Percentiles rank a stretch among this genome's conserved stretches.
phyloP scores from a whole-genome alignment of 1,140 invertebrate genomes.

The Bicyclus anynana region DNA sequence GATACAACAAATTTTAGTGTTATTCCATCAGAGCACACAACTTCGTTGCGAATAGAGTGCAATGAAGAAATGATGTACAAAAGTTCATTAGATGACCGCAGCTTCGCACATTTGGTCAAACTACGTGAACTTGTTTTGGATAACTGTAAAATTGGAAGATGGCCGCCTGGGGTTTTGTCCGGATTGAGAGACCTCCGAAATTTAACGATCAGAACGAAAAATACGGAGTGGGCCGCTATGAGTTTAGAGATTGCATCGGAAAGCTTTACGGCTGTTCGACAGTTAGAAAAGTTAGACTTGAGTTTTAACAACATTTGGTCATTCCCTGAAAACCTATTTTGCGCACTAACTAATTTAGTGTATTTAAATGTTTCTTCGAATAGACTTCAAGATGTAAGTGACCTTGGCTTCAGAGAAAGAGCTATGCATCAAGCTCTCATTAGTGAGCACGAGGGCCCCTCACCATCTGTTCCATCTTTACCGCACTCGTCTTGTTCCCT shows the following conservation, averaged over 20 bases:
- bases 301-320: conserved; percentile 93
- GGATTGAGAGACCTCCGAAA: conserved; percentile 87
- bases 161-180: conserved; percentile 84
- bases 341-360: conserved; percentile 86
- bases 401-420: conserved; percentile 85
- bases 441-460: conserved; percentile 75
- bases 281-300: conserved; percentile 89
- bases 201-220: conserved; percentile 88
- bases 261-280: conserved; percentile 83
- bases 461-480: conserved; percentile 56
- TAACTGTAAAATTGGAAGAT: conserved; percentile 89
- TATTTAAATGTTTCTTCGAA: conserved; percentile 90
- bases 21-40: conserved; percentile 89
- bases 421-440: conserved; percentile 80
- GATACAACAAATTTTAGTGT: conserved; percentile 93
- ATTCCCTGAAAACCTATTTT: conserved; percentile 90
- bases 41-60: conserved; percentile 87
- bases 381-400: conserved; percentile 88
- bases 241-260: conserved; percentile 87
- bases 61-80: conserved; percentile 85
- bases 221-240: conserved; percentile 86
- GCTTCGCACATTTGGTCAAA: conserved; percentile 87
- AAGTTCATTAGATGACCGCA: conserved; percentile 85
- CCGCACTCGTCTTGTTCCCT: conserved; percentile 81
- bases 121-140: conserved; percentile 88